Conservation (phyloP, 2,888 invertebrate species). For the Polyommatus iphigenia region DNA sequence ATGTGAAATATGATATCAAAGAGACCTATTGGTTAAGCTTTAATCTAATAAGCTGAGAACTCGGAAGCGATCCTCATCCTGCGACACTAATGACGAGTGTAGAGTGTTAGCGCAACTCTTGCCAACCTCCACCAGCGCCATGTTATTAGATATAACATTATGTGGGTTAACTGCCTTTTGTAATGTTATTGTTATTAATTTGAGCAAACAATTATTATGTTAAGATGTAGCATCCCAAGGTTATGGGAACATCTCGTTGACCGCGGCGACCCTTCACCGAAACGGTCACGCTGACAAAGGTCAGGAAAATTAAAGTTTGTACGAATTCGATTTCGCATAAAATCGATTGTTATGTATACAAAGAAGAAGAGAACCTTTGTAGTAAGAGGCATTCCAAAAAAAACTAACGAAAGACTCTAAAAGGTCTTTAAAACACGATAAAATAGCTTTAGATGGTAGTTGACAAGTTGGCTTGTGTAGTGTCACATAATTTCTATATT, state of each 20-base stretch:
- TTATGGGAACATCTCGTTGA: not conserved
- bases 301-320: not conserved
- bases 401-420: too few species aligned
- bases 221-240: not conserved
- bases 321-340: not conserved
- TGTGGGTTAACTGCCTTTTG: conserved; percentile 12
- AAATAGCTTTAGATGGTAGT: too few species aligned
- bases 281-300: not conserved
- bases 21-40: not conserved
- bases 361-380: not conserved
- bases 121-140: not conserved
- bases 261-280: conserved; percentile 3
- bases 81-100: not conserved
- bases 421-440: too few species aligned
- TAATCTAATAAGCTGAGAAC: not conserved
- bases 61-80: not conserved
- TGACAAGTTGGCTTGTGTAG: too few species aligned
- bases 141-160: not conserved
- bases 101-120: not conserved
- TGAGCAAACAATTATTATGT: not conserved
- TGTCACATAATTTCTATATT: too few species aligned
- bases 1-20: not conserved
- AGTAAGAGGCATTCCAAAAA: too few species aligned
- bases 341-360: not conserved
- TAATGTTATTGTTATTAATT: conserved; percentile 8